Evolutionary conservation across 2,888 invertebrate genomes (phyloP).

Genomic region (Malthinus flaveolus): DNA sequence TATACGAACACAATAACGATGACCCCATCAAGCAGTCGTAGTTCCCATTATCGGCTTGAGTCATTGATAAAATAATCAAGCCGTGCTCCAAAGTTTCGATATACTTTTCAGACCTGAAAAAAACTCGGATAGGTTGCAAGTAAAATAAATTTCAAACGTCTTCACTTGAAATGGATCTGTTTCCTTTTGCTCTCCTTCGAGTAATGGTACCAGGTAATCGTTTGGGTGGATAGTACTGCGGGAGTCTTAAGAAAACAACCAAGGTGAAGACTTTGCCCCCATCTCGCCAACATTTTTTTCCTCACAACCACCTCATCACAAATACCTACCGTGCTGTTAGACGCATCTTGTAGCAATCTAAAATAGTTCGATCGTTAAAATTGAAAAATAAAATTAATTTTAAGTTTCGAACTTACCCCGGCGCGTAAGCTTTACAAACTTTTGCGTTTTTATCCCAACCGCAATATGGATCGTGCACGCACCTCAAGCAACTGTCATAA

Average conservation of each 20-base stretch:
- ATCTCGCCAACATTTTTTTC: constrained; percentile 86
- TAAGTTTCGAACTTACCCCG: constrained; percentile 65
- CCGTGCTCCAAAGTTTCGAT: constrained; percentile 92
- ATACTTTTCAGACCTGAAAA: constrained; percentile 82
- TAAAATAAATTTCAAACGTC: constrained; percentile 10
- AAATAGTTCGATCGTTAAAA: constrained; percentile 13
- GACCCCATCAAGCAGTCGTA: constrained; percentile 92
- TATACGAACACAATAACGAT: constrained; percentile 84
- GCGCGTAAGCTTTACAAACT: constrained; percentile 83
- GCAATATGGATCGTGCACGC: constrained; percentile 94
- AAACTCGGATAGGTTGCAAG: background rate
- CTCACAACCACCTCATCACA: constrained; percentile 88
- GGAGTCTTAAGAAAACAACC: constrained; percentile 91
- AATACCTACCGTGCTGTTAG: constrained; percentile 85
- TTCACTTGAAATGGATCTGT: constrained; percentile 73
- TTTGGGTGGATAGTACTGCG: constrained; percentile 78
- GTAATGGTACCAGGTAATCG: constrained; percentile 87
- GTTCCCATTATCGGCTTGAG: constrained; percentile 84
- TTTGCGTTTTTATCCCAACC: constrained; percentile 93
- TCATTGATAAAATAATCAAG: constrained; percentile 84
- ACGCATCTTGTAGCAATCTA: constrained; percentile 85
- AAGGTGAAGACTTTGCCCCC: constrained; percentile 91
- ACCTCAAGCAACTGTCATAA: constrained; percentile 90
- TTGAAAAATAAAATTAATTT: background rate
- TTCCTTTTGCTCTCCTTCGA: constrained; percentile 85